A percentile compares a stretch with the other conserved stretches of the same genome.
Conservation (phyloP, 2,113 vertebrate genomes). For the Apteryx owenii region DNA sequence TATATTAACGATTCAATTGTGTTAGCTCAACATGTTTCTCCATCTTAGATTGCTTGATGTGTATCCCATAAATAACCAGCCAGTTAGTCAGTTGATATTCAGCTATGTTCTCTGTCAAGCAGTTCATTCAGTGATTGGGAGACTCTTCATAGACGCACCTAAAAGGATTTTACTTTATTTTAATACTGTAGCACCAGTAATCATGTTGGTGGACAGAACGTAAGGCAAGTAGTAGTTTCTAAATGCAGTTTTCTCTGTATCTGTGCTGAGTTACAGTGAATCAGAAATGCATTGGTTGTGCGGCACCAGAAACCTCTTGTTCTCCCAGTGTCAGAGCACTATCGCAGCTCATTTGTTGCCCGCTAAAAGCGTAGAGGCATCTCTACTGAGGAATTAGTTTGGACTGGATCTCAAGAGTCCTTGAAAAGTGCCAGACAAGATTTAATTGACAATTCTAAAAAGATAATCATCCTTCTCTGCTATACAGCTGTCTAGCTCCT, state of each 20-base stretch:
- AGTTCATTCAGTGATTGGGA: background rate
- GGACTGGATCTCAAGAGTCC: fast-evolving
- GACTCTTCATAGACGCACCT: fast-evolving
- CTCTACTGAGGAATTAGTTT: background rate
- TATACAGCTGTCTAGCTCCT: fast-evolving
- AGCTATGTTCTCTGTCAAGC: background rate
- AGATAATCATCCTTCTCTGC: background rate
- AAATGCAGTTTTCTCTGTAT: background rate
- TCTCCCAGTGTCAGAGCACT: fast-evolving
- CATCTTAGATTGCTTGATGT: no score
- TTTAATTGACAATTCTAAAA: fast-evolving
- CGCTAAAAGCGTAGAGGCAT: background rate
- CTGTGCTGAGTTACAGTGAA: fast-evolving
- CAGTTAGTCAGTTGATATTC: background rate
- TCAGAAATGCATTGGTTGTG: fast-evolving
- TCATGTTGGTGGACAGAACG: fast-evolving
- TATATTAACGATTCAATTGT: background rate
- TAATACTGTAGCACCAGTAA: background rate
- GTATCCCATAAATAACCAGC: background rate
- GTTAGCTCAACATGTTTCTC: background rate
- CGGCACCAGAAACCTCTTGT: background rate
- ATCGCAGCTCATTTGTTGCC: background rate
- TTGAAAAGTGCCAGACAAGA: background rate
- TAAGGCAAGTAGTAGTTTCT: background rate
- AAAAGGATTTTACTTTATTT: background rate